These are phyloP conservation scores for Coboldia fuscipes DNA, from an alignment of 1,140 invertebrate species.

Conservation along the genomic window DNA sequence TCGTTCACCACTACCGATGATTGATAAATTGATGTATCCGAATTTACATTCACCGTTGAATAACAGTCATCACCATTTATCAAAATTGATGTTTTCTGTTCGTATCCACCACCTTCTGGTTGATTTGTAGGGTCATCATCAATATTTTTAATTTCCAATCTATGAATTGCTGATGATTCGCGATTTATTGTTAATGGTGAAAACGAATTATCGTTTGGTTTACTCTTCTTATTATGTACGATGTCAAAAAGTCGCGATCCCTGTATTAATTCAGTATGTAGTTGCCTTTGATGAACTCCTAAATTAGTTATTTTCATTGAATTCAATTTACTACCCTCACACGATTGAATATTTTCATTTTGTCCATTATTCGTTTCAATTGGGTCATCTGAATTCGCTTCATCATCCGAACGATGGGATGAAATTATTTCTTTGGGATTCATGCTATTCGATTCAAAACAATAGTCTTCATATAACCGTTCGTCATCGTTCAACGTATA, in stretches of 20 bases:
- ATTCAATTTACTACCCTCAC: background rate
- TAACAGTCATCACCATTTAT: slow-evolving; percentile 52
- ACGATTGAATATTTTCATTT: background rate
- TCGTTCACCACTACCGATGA: slow-evolving; percentile 42
- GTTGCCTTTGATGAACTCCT: slow-evolving; percentile 1
- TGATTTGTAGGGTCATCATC: slow-evolving; percentile 5
- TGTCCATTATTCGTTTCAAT: background rate
- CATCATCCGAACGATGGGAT: too few relatives aligned
- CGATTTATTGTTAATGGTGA: slow-evolving; percentile 18
- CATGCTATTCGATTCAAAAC: too few relatives aligned
- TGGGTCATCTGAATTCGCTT: background rate
- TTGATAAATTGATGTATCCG: slow-evolving; percentile 35
- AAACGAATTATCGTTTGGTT: slow-evolving; percentile 13
- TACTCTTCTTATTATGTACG: background rate
- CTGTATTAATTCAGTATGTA: background rate
- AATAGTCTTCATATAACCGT: too few relatives aligned
- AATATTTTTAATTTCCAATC: slow-evolving; percentile 30
- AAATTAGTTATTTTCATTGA: background rate
- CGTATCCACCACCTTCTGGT: slow-evolving; percentile 9
- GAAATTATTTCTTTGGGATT: too few relatives aligned
- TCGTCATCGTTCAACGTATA: too few relatives aligned
- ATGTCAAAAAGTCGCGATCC: slow-evolving; percentile 1
- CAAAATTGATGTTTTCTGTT: slow-evolving; percentile 48
- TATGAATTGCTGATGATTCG: slow-evolving; percentile 24
- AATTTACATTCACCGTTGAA: slow-evolving; percentile 35